These are phyloP conservation scores for Tarsius wallacei DNA, from an alignment of 2,797 vertebrate species.

Conservation along the genomic window DNA sequence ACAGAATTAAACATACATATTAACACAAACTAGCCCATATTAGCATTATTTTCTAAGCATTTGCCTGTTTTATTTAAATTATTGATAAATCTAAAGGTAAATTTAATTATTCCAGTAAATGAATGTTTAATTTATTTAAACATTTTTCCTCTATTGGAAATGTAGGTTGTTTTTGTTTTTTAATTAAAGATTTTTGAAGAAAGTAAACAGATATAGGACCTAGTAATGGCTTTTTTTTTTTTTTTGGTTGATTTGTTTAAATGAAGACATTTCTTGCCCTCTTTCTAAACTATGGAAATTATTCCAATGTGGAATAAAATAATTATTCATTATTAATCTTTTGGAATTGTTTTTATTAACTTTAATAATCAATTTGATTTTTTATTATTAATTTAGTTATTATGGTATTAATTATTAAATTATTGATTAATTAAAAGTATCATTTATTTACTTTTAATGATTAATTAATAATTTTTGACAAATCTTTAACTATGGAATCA, in stretches of 20 bases:
- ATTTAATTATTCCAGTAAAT: not conserved
- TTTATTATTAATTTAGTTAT: not conserved
- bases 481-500: not conserved
- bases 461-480: not conserved
- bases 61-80: not conserved
- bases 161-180: not conserved
- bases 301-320: no score
- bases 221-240: not conserved
- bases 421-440: not conserved
- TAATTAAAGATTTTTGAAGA: not conserved
- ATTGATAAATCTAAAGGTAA: not conserved
- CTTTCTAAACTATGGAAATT: not conserved
- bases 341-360: not conserved
- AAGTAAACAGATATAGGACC: not conserved
- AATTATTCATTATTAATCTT: not conserved
- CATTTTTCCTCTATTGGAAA: not conserved
- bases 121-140: conserved; percentile 13
- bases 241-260: not conserved
- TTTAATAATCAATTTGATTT: not conserved
- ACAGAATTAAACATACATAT: not conserved
- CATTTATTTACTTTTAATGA: not conserved
- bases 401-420: not conserved
- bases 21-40: not conserved
- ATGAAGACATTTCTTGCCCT: not conserved
- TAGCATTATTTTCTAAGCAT: not conserved